Evolutionary conservation across 2,113 vertebrate genomes (phyloP).

Genomic region (Diadophis punctatus): DNA sequence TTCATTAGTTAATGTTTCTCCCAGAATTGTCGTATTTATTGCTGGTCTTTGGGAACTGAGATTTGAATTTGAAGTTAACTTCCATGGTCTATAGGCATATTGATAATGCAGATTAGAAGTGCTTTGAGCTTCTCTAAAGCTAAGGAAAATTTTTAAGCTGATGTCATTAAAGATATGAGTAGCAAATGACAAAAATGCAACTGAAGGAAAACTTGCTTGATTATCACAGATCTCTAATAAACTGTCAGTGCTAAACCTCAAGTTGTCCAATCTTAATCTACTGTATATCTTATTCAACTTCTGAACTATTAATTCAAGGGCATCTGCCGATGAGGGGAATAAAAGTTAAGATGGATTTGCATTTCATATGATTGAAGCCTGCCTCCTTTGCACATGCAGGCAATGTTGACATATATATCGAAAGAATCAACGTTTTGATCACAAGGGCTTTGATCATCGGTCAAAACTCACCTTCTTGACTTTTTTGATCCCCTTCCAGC

Average conservation of each 20-base stretch:
- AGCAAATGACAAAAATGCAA: neutral
- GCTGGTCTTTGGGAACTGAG: neutral
- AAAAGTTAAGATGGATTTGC: neutral
- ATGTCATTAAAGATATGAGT: neutral
- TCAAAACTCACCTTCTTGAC: neutral
- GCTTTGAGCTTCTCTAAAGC: neutral
- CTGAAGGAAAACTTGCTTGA: neutral
- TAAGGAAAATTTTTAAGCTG: neutral
- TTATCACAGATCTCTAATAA: neutral
- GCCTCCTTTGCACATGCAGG: neutral
- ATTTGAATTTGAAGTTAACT: neutral
- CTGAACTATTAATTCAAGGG: neutral
- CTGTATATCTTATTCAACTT: neutral
- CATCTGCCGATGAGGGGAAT: neutral
- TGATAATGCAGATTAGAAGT: neutral
- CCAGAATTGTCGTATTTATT: neutral
- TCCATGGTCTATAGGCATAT: neutral
- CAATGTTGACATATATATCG: neutral
- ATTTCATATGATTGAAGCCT: neutral
- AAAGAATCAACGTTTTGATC: neutral
- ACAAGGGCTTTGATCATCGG: neutral
- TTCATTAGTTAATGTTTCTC: neutral
- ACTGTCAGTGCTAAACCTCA: neutral
- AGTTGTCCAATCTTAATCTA: neutral
- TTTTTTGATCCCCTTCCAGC: neutral